A percentile compares a stretch with the other conserved stretches of the same genome.
Evolutionary conservation across 2,888 invertebrate species (phyloP).

Genomic region (Cephus sareptanus): DNA sequence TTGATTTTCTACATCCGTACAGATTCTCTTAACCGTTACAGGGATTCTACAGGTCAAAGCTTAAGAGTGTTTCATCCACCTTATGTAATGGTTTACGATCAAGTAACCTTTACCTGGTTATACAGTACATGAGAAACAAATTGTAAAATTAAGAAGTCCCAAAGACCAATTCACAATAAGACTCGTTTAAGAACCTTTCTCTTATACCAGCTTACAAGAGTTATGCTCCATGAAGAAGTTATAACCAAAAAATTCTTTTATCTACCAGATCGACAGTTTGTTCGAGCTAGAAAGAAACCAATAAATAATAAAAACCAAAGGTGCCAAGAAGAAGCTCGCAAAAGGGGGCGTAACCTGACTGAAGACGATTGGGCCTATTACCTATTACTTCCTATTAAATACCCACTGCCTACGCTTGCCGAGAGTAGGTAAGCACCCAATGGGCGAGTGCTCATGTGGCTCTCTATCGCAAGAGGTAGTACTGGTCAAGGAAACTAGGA

Average conservation of each 20-base stretch:
- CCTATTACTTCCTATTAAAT: constrained; percentile 56
- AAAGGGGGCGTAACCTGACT: constrained; percentile 50
- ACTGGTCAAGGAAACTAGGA: constrained; percentile 21
- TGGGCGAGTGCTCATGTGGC: constrained; percentile 17
- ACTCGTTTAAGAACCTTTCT: background rate
- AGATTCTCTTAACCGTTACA: background rate
- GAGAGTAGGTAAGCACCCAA: constrained; percentile 25
- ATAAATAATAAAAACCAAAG: background rate
- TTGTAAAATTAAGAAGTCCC: background rate
- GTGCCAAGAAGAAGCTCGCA: constrained; percentile 18
- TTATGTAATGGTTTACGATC: background rate
- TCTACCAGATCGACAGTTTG: background rate
- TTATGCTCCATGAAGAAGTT: background rate
- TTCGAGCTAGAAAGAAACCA: background rate
- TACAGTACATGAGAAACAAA: background rate
- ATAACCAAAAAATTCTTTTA: background rate
- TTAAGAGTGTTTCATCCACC: background rate
- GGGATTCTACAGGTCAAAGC: background rate
- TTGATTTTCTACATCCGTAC: background rate
- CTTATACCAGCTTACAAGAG: background rate
- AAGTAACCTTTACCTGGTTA: background rate
- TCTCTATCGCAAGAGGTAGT: background rate
- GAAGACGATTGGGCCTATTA: constrained; percentile 49
- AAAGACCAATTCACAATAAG: background rate
- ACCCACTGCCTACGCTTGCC: constrained; percentile 31